Evolutionary conservation across 1,140 invertebrate genomes (phyloP).

Genomic region (Bombus superbus): DNA sequence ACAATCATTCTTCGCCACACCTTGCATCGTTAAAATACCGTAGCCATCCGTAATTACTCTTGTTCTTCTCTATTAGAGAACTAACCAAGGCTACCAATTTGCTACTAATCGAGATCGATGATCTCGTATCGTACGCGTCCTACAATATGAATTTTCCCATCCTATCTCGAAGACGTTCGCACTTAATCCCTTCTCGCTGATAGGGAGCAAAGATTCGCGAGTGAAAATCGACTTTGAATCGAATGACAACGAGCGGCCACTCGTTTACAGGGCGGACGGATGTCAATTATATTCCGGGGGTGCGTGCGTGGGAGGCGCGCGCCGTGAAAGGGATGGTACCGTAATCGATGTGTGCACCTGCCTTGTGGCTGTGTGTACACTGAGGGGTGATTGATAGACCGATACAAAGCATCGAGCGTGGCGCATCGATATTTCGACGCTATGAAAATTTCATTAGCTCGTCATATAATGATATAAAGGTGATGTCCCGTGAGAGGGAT

Average conservation of each 20-base stretch:
- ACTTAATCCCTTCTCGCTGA: background rate
- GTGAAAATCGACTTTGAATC: slow-evolving; percentile 56
- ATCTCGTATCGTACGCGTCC: background rate
- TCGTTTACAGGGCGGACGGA: slow-evolving; percentile 67
- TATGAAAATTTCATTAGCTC: slow-evolving; percentile 79
- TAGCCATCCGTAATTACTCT: background rate
- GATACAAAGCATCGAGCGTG: slow-evolving; percentile 57
- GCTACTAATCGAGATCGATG: background rate
- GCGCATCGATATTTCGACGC: slow-evolving; percentile 78
- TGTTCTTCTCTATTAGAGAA: background rate
- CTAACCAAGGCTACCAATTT: too few relatives aligned
- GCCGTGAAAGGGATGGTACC: slow-evolving; percentile 9
- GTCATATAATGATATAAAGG: slow-evolving; percentile 78
- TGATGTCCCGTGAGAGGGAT: slow-evolving; percentile 51
- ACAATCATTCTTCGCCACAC: too few relatives aligned
- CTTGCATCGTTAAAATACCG: background rate
- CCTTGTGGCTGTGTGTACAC: slow-evolving; percentile 46
- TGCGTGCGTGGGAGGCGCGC: slow-evolving; percentile 52
- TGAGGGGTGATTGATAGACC: slow-evolving; percentile 74
- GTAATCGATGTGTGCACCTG: slow-evolving; percentile 41
- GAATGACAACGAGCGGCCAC: slow-evolving; percentile 62
- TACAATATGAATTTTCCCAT: background rate
- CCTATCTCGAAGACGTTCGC: background rate
- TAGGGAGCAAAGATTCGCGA: slow-evolving; percentile 10
- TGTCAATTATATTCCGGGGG: slow-evolving; percentile 68